phyloP scores from a whole-genome alignment of 2,888 invertebrate species.

The Branchellion lobata region DNA sequence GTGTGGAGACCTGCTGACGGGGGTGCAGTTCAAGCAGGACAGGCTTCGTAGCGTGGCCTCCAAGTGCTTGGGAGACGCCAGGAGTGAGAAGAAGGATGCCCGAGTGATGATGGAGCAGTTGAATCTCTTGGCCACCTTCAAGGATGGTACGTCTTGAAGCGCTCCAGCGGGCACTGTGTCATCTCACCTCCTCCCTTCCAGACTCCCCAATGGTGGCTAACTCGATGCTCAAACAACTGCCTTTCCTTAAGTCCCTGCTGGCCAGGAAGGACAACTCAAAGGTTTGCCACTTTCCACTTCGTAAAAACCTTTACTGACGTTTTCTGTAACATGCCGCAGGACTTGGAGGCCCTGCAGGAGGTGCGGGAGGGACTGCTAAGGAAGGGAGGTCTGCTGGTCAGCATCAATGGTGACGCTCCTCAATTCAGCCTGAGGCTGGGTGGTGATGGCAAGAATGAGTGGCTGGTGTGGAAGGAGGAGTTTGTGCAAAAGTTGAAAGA shows the following conservation, averaged over 20 bases:
- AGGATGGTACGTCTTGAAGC: slow-evolving; percentile 64
- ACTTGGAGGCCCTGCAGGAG: slow-evolving; percentile 65
- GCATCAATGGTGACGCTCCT: slow-evolving; percentile 71
- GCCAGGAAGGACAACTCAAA: not conserved
- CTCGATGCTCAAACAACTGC: slow-evolving; percentile 10
- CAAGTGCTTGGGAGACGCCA: slow-evolving; percentile 78
- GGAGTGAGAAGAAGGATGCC: slow-evolving; percentile 75
- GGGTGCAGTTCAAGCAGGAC: slow-evolving; percentile 73
- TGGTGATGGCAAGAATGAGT: not conserved
- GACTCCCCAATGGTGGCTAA: not conserved
- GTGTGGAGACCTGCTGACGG: slow-evolving; percentile 74
- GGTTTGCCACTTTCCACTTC: not conserved
- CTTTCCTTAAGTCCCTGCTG: slow-evolving; percentile 14
- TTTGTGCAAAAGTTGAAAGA: not conserved
- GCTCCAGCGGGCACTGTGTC: not conserved
- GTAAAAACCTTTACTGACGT: too few species aligned
- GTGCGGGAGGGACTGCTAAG: slow-evolving; percentile 69
- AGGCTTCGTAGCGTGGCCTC: slow-evolving; percentile 76
- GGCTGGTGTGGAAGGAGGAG: slow-evolving; percentile 19
- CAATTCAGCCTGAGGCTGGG: not conserved
- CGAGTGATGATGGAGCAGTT: slow-evolving; percentile 70
- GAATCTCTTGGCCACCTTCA: slow-evolving; percentile 68
- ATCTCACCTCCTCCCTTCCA: not conserved
- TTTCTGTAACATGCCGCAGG: slow-evolving; percentile 49
- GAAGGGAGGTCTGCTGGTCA: slow-evolving; percentile 70